phyloP scores from a whole-genome alignment of 1,140 invertebrate genomes.

The Drosophila sturtevanti region DNA sequence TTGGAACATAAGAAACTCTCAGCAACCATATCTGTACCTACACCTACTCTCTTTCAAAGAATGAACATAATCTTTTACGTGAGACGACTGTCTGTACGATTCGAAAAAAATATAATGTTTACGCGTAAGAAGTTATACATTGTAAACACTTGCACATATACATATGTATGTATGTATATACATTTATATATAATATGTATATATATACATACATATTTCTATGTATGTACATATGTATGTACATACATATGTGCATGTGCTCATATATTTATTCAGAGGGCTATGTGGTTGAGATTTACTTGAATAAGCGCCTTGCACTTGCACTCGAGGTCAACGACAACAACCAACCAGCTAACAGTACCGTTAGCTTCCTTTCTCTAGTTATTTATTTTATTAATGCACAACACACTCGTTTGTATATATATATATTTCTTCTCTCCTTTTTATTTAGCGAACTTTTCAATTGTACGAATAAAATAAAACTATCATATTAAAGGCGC shows the following conservation, averaged over 20 bases:
- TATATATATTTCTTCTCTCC: slow-evolving; percentile 36
- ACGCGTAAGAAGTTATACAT: not conserved
- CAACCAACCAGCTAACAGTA: slow-evolving; percentile 31
- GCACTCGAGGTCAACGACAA: slow-evolving; percentile 42
- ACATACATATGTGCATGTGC: slow-evolving; percentile 12
- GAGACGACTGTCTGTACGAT: not conserved
- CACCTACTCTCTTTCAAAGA: not conserved
- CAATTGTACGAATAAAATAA: slow-evolving; percentile 82
- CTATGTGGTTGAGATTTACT: slow-evolving; percentile 52
- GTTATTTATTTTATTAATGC: slow-evolving; percentile 36
- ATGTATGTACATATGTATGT: not conserved
- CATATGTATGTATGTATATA: not conserved
- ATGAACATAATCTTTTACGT: not conserved
- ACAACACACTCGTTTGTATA: slow-evolving; percentile 14
- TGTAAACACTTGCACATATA: not conserved
- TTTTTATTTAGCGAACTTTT: slow-evolving; percentile 74
- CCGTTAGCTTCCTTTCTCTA: slow-evolving; percentile 41
- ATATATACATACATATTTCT: not conserved
- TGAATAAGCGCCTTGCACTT: slow-evolving; percentile 58
- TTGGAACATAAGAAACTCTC: slow-evolving; percentile 22
- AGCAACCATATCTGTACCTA: slow-evolving; percentile 5
- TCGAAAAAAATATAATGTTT: not conserved
- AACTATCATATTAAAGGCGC: slow-evolving; percentile 81
- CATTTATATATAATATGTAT: slow-evolving; percentile 7
- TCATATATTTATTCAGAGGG: slow-evolving; percentile 12